Percentiles rank a stretch among this genome's conserved stretches.
These are phyloP conservation scores for Stenolophus ochropezus DNA, from an alignment of 2,888 invertebrate species.

Conservation along the genomic window DNA sequence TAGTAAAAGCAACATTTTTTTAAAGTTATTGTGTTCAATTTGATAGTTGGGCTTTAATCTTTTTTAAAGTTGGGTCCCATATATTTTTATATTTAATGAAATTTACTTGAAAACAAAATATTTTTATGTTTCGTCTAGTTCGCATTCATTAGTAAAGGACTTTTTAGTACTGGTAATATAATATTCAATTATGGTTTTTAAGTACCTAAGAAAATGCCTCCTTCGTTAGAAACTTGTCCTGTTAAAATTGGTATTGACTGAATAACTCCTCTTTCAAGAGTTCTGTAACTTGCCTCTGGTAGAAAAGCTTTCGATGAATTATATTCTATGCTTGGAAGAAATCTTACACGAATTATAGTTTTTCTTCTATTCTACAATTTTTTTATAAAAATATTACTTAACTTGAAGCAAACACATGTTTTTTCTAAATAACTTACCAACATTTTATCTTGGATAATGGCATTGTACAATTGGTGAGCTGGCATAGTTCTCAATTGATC, in stretches of 20 bases:
- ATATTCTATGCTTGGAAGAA: constrained; percentile 1
- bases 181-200: background rate
- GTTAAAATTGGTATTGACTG: background rate
- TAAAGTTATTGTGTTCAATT: too few species aligned
- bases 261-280: background rate
- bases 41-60: too few species aligned
- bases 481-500: background rate
- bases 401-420: background rate
- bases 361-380: background rate
- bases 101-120: too few species aligned
- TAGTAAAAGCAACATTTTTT: too few species aligned
- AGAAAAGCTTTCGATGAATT: constrained; percentile 5
- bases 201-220: background rate
- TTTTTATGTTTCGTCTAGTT: too few species aligned
- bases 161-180: background rate
- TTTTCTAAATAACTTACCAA: background rate
- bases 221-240: background rate
- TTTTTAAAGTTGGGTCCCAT: too few species aligned
- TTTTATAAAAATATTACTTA: background rate
- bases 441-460: background rate
- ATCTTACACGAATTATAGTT: background rate
- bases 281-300: background rate
- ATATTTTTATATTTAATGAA: too few species aligned
- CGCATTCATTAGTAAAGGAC: too few species aligned
- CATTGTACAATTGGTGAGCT: background rate